These are phyloP conservation scores for Polypedilum pembai DNA, from an alignment of 1,140 invertebrate species.

Conservation along the genomic window DNA sequence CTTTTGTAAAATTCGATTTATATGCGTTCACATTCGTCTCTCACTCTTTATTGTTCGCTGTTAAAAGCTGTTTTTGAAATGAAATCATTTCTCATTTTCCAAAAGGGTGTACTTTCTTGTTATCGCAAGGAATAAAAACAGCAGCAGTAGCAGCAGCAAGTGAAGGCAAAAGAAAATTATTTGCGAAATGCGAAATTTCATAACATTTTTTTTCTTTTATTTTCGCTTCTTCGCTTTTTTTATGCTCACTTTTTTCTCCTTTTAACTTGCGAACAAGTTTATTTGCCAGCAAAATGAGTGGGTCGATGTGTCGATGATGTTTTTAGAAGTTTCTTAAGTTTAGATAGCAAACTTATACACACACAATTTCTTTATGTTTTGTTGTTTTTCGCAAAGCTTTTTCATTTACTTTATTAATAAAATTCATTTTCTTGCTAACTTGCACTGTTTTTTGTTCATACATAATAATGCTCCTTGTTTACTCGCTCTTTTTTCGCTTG, in stretches of 20 bases:
- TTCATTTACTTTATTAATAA: no score
- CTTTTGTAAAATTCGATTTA: slow-evolving; percentile 16
- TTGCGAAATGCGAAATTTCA: slow-evolving; percentile 1
- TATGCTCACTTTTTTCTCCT: background rate
- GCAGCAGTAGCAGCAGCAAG: background rate
- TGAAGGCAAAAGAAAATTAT: background rate
- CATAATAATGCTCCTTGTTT: no score
- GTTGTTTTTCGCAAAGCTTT: no score
- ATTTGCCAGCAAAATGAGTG: background rate
- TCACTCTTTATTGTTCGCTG: background rate
- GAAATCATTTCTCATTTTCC: slow-evolving; percentile 13
- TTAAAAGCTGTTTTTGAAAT: background rate
- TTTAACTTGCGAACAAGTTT: background rate
- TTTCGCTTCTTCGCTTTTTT: background rate
- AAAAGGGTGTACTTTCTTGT: slow-evolving; percentile 5
- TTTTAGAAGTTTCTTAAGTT: background rate
- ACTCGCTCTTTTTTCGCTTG: background rate
- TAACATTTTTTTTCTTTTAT: slow-evolving; percentile 4
- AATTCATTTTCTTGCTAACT: no score
- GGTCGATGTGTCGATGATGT: slow-evolving; percentile 2
- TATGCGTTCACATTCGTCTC: background rate
- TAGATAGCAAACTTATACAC: no score
- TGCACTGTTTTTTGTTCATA: no score
- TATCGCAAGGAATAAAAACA: background rate
- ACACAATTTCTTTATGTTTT: no score